Conservation (phyloP, 2,797 vertebrate species). For the Phoxinus dragarum region DNA sequence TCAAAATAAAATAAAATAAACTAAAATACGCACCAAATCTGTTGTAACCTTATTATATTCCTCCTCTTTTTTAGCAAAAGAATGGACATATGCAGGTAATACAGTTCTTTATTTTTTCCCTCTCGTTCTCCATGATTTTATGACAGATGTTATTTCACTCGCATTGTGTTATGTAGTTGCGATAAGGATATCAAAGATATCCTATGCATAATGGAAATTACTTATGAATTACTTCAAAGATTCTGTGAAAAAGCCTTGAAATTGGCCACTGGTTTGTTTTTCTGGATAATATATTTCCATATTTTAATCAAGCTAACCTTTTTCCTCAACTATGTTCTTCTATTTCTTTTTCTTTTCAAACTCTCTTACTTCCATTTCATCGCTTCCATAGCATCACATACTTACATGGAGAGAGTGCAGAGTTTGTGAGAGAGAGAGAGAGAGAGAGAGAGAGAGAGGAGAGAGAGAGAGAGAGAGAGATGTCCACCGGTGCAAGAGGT, state of each 20-base stretch:
- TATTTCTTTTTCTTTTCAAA: constrained; percentile 24
- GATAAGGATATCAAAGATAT: neutral
- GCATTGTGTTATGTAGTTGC: neutral
- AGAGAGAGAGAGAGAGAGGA: constrained; percentile 41
- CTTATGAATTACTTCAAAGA: neutral
- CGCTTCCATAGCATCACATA: constrained; percentile 66
- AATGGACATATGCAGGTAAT: constrained; percentile 67
- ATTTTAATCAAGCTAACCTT: neutral
- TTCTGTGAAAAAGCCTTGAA: neutral
- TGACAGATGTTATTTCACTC: neutral
- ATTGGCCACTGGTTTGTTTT: neutral
- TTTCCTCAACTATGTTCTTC: neutral
- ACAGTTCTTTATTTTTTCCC: neutral
- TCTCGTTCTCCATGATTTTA: neutral
- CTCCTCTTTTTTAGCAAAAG: constrained; percentile 48
- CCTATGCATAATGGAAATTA: neutral
- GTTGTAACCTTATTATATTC: neutral
- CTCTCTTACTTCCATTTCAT: constrained; percentile 75
- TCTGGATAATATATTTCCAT: neutral
- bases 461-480: constrained; percentile 42
- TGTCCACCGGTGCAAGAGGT: constrained; percentile 46
- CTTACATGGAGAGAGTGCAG: neutral
- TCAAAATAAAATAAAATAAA: neutral
- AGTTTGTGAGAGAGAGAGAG: neutral
- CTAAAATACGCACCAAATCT: neutral